Evolutionary conservation across 1,140 invertebrate species (phyloP).

Genomic region (Tribolium castaneum): DNA sequence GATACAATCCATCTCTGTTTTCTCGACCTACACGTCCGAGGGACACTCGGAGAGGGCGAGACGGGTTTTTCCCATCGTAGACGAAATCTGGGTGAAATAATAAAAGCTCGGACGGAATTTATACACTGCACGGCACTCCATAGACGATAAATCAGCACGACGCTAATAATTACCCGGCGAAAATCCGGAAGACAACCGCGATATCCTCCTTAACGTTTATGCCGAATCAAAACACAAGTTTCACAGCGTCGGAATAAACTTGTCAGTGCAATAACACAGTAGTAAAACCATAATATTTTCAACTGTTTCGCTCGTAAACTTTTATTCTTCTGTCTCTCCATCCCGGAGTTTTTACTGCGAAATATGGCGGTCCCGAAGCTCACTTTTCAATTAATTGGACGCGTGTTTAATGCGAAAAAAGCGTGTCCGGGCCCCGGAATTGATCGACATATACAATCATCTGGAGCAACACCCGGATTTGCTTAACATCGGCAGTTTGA

Average conservation of each 20-base stretch:
- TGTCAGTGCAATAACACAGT: conserved; percentile 46
- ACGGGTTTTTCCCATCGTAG: conserved; percentile 44
- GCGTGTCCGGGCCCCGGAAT: background rate
- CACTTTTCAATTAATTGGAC: no score
- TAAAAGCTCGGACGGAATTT: conserved; percentile 41
- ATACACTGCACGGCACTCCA: conserved; percentile 23
- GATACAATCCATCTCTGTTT: conserved; percentile 29
- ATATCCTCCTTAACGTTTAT: conserved; percentile 33
- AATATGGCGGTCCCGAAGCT: background rate
- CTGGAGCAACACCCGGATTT: conserved; percentile 55
- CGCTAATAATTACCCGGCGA: conserved; percentile 5
- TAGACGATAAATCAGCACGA: conserved; percentile 17
- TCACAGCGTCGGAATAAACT: conserved; percentile 41
- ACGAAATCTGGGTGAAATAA: conserved; percentile 51
- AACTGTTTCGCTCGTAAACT: conserved; percentile 47
- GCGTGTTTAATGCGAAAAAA: no score
- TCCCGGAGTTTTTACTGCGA: background rate
- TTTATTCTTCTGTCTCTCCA: conserved; percentile 7
- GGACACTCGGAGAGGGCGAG: background rate
- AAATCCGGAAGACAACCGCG: background rate
- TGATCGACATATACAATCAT: conserved; percentile 54
- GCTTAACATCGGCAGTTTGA: conserved; percentile 58
- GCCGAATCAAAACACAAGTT: conserved; percentile 40
- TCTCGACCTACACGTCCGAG: background rate
- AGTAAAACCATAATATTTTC: conserved; percentile 46